phyloP scores from a whole-genome alignment of 2,797 vertebrate species.

The Tadarida brasiliensis region DNA sequence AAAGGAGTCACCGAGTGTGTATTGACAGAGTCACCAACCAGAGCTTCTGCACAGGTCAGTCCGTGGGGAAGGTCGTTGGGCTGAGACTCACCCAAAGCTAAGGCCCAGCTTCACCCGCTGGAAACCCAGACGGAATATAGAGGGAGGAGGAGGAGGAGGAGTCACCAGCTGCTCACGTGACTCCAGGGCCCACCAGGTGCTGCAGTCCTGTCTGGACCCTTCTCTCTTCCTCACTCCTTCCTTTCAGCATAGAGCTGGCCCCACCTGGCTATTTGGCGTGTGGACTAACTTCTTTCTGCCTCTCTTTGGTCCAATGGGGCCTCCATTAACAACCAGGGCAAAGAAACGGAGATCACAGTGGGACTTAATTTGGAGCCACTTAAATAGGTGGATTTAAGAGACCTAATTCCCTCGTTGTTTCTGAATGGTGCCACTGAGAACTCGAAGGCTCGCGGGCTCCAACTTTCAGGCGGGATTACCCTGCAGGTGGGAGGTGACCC shows the following conservation, averaged over 20 bases:
- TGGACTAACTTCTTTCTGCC: background rate
- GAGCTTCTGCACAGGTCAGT: background rate
- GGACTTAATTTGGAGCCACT: slow-evolving; percentile 72
- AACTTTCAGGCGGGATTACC: slow-evolving; percentile 53
- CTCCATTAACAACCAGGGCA: slow-evolving; percentile 37
- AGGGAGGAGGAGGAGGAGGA: background rate
- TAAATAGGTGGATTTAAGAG: slow-evolving; percentile 67
- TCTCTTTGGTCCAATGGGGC: slow-evolving; percentile 40
- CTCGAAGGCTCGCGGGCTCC: background rate
- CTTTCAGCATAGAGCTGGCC: background rate
- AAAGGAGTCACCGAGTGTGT: background rate
- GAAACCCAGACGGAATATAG: background rate
- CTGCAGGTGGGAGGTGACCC: slow-evolving; percentile 75
- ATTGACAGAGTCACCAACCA: background rate
- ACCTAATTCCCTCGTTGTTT: slow-evolving; percentile 61
- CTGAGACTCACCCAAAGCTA: background rate
- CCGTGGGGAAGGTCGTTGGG: background rate
- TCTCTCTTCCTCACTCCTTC: background rate
- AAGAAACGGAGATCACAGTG: slow-evolving; percentile 4
- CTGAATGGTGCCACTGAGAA: slow-evolving; percentile 58
- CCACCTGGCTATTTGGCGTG: background rate
- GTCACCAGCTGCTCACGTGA: accelerated
- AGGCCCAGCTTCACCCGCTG: background rate
- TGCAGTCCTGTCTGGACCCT: background rate
- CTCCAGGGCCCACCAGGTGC: background rate